Evolutionary conservation across 2,797 vertebrate genomes (phyloP).

Genomic region (Enteromius paludinosus): DNA sequence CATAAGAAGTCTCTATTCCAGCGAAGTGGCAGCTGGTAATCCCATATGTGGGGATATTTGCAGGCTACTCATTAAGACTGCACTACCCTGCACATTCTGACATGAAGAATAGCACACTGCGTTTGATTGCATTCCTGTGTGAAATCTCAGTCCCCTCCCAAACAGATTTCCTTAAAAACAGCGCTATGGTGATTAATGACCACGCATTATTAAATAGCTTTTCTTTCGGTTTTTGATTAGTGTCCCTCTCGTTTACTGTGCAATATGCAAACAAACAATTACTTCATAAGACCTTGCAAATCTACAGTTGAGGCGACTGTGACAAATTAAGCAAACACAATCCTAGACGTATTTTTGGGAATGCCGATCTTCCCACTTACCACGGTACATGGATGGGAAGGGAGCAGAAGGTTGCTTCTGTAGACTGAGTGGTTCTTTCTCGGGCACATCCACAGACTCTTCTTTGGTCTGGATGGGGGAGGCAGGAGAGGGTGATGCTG

Average conservation of each 20-base stretch:
- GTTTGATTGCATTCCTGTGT: conserved; percentile 45
- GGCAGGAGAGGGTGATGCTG: conserved; percentile 75
- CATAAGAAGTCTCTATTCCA: conserved; percentile 53
- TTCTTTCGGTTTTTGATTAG: conserved; percentile 16
- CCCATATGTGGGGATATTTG: conserved; percentile 63
- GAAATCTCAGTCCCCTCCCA: conserved; percentile 55
- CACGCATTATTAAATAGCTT: conserved; percentile 4
- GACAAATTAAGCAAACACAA: conserved; percentile 9
- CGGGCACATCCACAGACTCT: conserved; percentile 80
- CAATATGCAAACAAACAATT: conserved; percentile 24
- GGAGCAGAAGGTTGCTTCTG: conserved; percentile 79
- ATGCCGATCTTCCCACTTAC: conserved; percentile 71
- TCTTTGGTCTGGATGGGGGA: conserved; percentile 84
- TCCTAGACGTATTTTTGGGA: not conserved
- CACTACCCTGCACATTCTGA: conserved; percentile 53
- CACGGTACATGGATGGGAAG: conserved; percentile 86
- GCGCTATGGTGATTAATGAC: conserved; percentile 37
- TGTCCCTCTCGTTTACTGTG: not conserved
- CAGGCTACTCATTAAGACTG: conserved; percentile 62
- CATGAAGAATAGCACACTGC: conserved; percentile 51
- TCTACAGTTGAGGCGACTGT: not conserved
- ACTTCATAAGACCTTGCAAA: not conserved
- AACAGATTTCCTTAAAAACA: conserved; percentile 28
- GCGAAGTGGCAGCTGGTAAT: conserved; percentile 63
- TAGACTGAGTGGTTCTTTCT: conserved; percentile 83